Conservation (phyloP, 2,888 invertebrate genomes). For the Tetramorium bicarinatum region DNA sequence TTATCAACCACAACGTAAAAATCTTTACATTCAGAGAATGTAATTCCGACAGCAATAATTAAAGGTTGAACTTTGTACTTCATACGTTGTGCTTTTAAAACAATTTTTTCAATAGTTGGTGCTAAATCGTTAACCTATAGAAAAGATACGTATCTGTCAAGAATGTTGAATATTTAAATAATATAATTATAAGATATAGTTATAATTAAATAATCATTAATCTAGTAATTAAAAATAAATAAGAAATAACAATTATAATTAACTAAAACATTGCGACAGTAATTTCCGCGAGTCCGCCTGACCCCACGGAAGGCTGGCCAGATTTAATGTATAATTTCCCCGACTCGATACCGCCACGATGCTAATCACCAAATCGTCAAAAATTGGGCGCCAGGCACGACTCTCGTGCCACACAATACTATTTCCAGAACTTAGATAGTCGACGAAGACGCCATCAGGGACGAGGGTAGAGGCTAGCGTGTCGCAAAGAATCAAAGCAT, state of each 20-base stretch:
- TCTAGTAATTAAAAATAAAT: not conserved
- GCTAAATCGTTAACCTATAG: not conserved
- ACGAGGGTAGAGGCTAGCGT: too few species aligned
- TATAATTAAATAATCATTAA: not conserved
- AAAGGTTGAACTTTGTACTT: conserved; percentile 1
- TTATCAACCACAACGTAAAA: not conserved
- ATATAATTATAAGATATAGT: not conserved
- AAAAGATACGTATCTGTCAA: not conserved
- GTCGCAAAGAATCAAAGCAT: too few species aligned
- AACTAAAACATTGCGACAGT: too few species aligned
- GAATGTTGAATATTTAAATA: not conserved
- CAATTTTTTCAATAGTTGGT: not conserved
- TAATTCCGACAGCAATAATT: not conserved
- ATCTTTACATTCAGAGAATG: not conserved
- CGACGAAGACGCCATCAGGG: too few species aligned
- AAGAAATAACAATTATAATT: not conserved
- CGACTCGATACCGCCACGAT: too few species aligned
- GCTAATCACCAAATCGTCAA: too few species aligned
- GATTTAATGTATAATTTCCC: too few species aligned
- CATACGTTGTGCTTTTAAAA: not conserved
- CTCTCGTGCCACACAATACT: too few species aligned
- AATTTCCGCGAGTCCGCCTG: too few species aligned
- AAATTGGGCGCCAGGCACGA: too few species aligned
- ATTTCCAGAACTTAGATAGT: too few species aligned
- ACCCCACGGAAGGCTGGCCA: too few species aligned